Base-by-base conservation (phyloP, 2,113 vertebrate species). In the Myxocyprinus asiaticus region DNA sequence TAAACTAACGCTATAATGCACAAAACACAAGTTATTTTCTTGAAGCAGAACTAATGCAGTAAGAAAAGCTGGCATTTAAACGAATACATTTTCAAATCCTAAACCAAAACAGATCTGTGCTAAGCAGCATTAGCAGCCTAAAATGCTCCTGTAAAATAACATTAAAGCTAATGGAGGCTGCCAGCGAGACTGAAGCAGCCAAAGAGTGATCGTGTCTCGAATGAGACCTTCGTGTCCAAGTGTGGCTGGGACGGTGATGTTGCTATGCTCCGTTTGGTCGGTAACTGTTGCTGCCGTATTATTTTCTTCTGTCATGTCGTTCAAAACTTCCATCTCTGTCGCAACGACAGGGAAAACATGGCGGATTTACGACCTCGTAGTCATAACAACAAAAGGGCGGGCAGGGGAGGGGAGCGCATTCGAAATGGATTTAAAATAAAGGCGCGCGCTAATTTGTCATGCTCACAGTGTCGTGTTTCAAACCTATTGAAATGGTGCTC, bases 311-410 rank as follows among this genome's bases (percentile, higher is more conserved):
- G 87, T 94, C 93, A 94, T 94, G 93, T 95, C 93, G 94, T 90
- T 93, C 91, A 33, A 33, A 33, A 33, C 22, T 94, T 94, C 94
- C 94, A 94, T 95, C 95, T 93, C 94, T 97, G 96, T 98, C 96
- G 96, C 95, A 98, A 98, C 95, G 94, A 9, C 86, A 83, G 87
- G 79, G 86, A 90, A 91, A 93, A 89, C 92, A 97, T 97, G 96
- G 96, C 96, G 96, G 94, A 94, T 98, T 98, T 98, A 97, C 96
- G 96, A 95, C 96, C 89, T 76, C 94, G 96, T 96, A 94, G 96
- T 95, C 96, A 97, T 97, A 96, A 96, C 96, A 96, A 97, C 96
- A 87, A 86, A 33, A 80, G 82, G 79, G 86, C 81, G 58, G 56
- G 4, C 22, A 33, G 22, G 3, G 22, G 22, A 33, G 22, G 22